Conservation (phyloP, 2,888 invertebrate species). For the Ceraclea dissimilis region DNA sequence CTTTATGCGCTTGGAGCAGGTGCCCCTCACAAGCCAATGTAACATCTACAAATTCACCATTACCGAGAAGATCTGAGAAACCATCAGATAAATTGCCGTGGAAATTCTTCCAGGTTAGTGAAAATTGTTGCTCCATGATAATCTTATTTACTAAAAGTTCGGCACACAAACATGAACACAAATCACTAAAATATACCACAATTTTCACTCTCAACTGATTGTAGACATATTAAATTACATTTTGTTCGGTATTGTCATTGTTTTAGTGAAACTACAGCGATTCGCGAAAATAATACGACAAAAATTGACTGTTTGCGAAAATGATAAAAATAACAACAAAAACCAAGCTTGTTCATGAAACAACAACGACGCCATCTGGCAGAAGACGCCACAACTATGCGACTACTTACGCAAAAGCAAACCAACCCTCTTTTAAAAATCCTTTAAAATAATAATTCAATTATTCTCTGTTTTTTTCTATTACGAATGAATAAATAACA, state of each 20-base stretch:
- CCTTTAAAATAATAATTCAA: background rate
- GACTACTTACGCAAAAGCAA: background rate
- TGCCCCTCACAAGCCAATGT: slow-evolving; percentile 58
- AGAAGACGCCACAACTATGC: background rate
- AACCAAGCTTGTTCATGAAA: slow-evolving; percentile 15
- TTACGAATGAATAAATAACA: too few species aligned
- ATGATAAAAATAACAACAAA: slow-evolving; percentile 22
- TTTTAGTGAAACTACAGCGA: background rate
- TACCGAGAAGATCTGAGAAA: slow-evolving; percentile 53
- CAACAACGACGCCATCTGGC: slow-evolving; percentile 8
- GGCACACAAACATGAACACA: background rate
- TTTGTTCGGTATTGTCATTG: background rate
- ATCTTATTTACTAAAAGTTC: slow-evolving; percentile 4
- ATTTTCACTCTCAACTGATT: background rate
- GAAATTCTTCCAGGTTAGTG: slow-evolving; percentile 68
- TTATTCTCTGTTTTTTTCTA: too few species aligned
- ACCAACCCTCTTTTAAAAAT: background rate
- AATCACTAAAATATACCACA: background rate
- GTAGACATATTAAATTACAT: background rate
- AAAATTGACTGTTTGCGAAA: slow-evolving; percentile 1
- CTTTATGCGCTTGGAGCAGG: slow-evolving; percentile 61
- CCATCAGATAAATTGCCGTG: slow-evolving; percentile 61
- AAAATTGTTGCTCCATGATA: slow-evolving; percentile 42
- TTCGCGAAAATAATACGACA: slow-evolving; percentile 4
- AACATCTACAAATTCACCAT: slow-evolving; percentile 54